These are phyloP conservation scores for Meda fulgida DNA, from an alignment of 2,797 vertebrate genomes.

Conservation along the genomic window DNA sequence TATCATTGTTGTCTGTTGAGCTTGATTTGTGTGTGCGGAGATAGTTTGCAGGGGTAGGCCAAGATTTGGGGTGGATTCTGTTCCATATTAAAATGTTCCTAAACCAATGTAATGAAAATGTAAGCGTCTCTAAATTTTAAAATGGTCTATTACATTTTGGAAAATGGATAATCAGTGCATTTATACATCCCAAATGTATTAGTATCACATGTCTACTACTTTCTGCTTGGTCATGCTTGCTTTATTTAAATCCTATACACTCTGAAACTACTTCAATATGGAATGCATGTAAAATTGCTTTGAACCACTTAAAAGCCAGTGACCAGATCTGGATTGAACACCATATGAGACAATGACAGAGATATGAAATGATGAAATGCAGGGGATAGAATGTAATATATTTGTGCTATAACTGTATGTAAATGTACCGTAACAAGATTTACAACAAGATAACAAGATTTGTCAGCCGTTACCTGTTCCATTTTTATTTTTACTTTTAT, in stretches of 20 bases:
- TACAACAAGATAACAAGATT: too few relatives aligned
- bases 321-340: constrained; percentile 81
- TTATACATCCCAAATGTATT: constrained; percentile 87
- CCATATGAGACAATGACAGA: constrained; percentile 81
- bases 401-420: constrained; percentile 55
- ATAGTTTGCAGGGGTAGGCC: constrained; percentile 16
- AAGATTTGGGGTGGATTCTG: not conserved
- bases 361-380: constrained; percentile 82
- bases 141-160: constrained; percentile 65
- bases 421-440: constrained; percentile 34
- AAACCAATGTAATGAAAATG: not conserved
- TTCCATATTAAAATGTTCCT: constrained; percentile 2
- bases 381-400: constrained; percentile 73
- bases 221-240: constrained; percentile 85
- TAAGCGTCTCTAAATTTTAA: not conserved
- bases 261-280: constrained; percentile 84
- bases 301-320: constrained; percentile 72
- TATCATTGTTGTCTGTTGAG: constrained; percentile 11
- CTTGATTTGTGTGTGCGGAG: not conserved
- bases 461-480: not conserved
- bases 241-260: constrained; percentile 90
- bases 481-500: not conserved
- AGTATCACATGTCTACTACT: constrained; percentile 82
- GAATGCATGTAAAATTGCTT: constrained; percentile 70
- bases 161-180: constrained; percentile 73